Percentiles rank a stretch among this genome's conserved stretches.
These are phyloP conservation scores for Glareola pratincola DNA, from an alignment of 2,113 vertebrate species.

Conservation along the genomic window DNA sequence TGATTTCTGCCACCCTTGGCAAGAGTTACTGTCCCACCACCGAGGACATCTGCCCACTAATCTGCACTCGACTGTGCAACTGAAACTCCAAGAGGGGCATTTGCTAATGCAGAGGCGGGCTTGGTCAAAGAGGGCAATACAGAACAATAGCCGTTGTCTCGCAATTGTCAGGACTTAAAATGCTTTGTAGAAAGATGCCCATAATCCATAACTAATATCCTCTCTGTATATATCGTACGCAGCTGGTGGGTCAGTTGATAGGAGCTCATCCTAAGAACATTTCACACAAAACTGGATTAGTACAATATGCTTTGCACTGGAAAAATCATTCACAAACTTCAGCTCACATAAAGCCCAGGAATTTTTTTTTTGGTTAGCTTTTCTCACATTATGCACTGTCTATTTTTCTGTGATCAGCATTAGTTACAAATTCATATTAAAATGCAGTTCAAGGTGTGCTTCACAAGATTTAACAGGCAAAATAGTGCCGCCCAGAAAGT, in stretches of 20 bases:
- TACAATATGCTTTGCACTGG: neutral
- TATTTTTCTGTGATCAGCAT: constrained; percentile 8
- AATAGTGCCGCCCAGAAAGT: constrained; percentile 1
- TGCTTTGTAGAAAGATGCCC: constrained; percentile 16
- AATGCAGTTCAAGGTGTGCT: constrained; percentile 2
- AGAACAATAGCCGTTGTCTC: neutral
- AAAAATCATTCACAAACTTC: constrained; percentile 50
- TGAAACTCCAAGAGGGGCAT: neutral
- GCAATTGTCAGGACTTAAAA: constrained; percentile 31
- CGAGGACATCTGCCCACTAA: neutral
- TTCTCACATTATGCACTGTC: neutral
- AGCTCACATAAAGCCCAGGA: neutral
- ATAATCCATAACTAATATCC: constrained; percentile 63
- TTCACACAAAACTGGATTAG: constrained; percentile 65
- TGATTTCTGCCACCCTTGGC: neutral
- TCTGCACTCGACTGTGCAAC: neutral
- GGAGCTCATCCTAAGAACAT: constrained; percentile 59
- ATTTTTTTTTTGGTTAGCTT: neutral
- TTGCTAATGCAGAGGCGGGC: neutral
- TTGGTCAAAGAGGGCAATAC: neutral
- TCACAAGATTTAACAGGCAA: constrained; percentile 16
- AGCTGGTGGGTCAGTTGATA: constrained; percentile 33
- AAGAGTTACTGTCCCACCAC: neutral
- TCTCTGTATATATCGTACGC: neutral
- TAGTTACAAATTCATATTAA: constrained; percentile 23